These are phyloP conservation scores for Sceliomorpha sp. DNA, from an alignment of 2,888 invertebrate genomes.

Conservation along the genomic window DNA sequence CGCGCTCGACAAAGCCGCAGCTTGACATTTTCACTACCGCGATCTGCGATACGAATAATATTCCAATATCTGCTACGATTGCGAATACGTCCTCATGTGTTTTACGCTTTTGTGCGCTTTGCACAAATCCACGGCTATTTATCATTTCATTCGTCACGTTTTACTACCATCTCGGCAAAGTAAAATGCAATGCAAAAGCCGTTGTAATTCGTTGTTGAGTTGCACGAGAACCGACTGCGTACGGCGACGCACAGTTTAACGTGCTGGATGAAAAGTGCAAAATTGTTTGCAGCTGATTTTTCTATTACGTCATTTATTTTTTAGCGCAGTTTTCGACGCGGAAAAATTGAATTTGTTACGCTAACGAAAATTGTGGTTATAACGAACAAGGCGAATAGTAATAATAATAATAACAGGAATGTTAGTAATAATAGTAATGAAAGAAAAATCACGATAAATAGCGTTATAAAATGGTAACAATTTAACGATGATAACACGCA, in stretches of 20 bases:
- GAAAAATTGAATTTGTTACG: no score
- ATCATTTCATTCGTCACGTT: constrained; percentile 38
- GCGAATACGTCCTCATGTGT: constrained; percentile 38
- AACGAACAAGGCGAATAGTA: no score
- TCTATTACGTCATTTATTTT: no score
- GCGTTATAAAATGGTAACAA: constrained; percentile 35
- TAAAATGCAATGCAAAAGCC: constrained; percentile 37
- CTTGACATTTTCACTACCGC: constrained; percentile 41
- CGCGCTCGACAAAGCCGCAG: constrained; percentile 50
- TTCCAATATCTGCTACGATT: constrained; percentile 40
- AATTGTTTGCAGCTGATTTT: no score
- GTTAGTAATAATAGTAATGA: constrained; percentile 16
- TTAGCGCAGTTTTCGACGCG: no score
- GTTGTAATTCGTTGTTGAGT: constrained; percentile 23
- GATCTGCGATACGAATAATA: constrained; percentile 24
- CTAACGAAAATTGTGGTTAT: no score
- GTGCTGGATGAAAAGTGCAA: no score
- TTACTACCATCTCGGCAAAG: constrained; percentile 14
- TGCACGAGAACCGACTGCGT: constrained; percentile 3
- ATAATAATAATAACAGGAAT: no score
- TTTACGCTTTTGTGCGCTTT: constrained; percentile 25
- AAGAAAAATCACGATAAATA: no score
- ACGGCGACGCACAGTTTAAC: no score
- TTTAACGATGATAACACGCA: constrained; percentile 39
- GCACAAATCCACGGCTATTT: constrained; percentile 30